Percentiles rank a stretch among this genome's conserved stretches.
These are phyloP conservation scores for Matsumyia berberina DNA, from an alignment of 2,888 invertebrate species.

Conservation along the genomic window DNA sequence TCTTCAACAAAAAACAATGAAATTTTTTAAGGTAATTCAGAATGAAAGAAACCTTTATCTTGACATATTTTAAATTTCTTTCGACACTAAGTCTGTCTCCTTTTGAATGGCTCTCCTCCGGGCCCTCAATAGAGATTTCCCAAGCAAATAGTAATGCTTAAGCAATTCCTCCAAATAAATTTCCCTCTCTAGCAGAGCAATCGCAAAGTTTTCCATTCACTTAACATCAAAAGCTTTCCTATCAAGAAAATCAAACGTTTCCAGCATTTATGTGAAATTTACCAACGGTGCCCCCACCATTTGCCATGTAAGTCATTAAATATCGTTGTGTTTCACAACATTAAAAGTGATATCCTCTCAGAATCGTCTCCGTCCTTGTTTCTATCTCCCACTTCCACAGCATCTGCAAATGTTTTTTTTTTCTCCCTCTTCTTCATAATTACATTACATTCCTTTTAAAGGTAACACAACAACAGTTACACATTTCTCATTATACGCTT, in stretches of 20 bases:
- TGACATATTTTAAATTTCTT: no score
- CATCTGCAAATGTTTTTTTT: constrained; percentile 36
- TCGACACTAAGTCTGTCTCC: no score
- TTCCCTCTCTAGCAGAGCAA: background rate
- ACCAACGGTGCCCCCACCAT: background rate
- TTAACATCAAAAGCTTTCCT: constrained; percentile 46
- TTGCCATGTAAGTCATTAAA: background rate
- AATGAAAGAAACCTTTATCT: no score
- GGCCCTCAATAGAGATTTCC: no score
- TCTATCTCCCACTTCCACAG: constrained; percentile 24
- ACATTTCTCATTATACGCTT: constrained; percentile 48
- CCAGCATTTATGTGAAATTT: constrained; percentile 15
- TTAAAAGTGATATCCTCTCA: constrained; percentile 34
- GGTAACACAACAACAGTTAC: constrained; percentile 31
- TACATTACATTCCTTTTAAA: constrained; percentile 45
- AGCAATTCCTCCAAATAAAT: no score
- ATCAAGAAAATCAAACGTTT: constrained; percentile 25
- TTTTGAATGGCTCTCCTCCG: no score
- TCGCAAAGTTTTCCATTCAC: constrained; percentile 13
- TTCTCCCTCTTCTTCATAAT: constrained; percentile 30
- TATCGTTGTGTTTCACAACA: constrained; percentile 5
- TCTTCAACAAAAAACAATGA: no score
- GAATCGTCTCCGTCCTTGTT: no score
- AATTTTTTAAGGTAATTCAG: no score
- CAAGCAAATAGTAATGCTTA: no score